Evolutionary conservation across 2,113 vertebrate genomes (phyloP).

Genomic region (Bolborhynchus lineola): DNA sequence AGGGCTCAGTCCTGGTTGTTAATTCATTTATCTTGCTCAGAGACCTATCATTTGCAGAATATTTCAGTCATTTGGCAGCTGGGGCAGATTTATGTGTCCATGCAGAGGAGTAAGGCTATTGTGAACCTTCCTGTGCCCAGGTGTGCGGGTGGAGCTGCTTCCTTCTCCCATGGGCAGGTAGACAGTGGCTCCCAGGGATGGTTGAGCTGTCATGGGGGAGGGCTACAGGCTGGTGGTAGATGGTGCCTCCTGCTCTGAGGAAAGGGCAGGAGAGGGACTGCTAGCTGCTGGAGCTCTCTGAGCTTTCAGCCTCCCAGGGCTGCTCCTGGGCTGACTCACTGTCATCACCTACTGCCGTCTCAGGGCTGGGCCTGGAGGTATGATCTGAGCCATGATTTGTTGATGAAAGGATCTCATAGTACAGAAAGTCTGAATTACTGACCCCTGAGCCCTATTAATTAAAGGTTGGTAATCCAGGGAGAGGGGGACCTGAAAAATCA

Average conservation of each 20-base stretch:
- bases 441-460: constrained; percentile 32
- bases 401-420: constrained; percentile 17
- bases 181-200: rapidly evolving
- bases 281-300: background rate
- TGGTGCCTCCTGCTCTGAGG: background rate
- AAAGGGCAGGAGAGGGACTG: background rate
- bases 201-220: background rate
- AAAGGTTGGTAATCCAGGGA: background rate
- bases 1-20: constrained; percentile 12
- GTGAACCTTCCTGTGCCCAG: background rate
- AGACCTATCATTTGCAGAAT: constrained; percentile 8
- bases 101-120: background rate
- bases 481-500: constrained; percentile 13
- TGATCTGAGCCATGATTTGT: background rate
- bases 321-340: background rate
- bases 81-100: constrained; percentile 24
- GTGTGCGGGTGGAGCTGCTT: background rate
- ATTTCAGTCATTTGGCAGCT: constrained; percentile 32
- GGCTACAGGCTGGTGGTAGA: background rate
- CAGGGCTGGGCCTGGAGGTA: background rate
- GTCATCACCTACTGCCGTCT: background rate
- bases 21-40: constrained; percentile 22
- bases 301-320: background rate
- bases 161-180: background rate
- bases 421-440: background rate